Evolutionary conservation across 1,140 invertebrate genomes (phyloP), one percentile per base, ranked within the genome.

Genomic region (Hyles vespertilio): DNA sequence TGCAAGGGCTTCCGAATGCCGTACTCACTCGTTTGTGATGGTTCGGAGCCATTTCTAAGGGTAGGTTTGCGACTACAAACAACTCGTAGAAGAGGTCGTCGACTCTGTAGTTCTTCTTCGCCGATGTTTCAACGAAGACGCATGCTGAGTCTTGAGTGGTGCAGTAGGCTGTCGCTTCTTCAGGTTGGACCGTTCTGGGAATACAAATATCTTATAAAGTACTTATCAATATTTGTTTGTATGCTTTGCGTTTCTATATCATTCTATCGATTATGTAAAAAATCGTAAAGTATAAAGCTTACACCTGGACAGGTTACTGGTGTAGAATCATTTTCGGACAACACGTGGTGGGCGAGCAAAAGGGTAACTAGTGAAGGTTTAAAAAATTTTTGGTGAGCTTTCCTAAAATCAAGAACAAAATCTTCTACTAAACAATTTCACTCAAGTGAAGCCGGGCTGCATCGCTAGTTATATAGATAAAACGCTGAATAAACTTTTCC

Each of bases 11-110:
- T 3, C 93, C 93, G 61, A 94, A 94, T 3, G 92, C 83, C 12
- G 93, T 91, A 78, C 92, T 92, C n/a, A 93, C 90, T 5, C 93
- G 90, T 67, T 94, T 93, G 79, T 96, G 95, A 73, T 95, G 93
- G 73, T 96, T 95, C 0, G 95, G 95, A n/a, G 95, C 95, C 95
- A 96, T 96, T 89, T 96, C 95, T 69, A 94, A 81, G 2, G 95
- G 95, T 54, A 96, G 84, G 73, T 95, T 94, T 6, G 95, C 94
- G 7, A 95, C 91, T 46, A 93, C 91, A 80, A 96, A 96, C 3
- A 96, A 89, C 63, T 95, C 93, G 75, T 95, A 93, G 81, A 96
- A 96, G 3, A 95, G 91, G 68, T 96, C 95, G 68, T 96, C 95
- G 56, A 96, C 93, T 70, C 93, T 93, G 58, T 92, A 91, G 77